phyloP scores from a whole-genome alignment of 2,797 vertebrate species.

The Dallia pectoralis region DNA sequence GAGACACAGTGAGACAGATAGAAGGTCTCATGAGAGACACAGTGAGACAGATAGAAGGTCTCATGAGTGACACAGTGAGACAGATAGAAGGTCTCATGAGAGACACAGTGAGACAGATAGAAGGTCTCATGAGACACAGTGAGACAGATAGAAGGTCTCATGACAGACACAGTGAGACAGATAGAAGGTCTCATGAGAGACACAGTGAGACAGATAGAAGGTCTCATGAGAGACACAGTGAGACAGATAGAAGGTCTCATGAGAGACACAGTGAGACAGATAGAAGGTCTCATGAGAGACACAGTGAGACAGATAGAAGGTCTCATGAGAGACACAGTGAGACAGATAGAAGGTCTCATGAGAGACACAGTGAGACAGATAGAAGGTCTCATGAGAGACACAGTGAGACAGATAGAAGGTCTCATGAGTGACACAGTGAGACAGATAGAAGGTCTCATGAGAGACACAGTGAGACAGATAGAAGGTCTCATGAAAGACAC shows the following conservation, averaged over 20 bases:
- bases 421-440: slow-evolving; percentile 11
- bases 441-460: slow-evolving; percentile 41
- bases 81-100: slow-evolving; percentile 16
- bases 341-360: slow-evolving; percentile 23
- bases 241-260: slow-evolving; percentile 12
- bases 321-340: slow-evolving; percentile 23
- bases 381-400: slow-evolving; percentile 8
- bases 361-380: slow-evolving; percentile 28
- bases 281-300: slow-evolving; percentile 8
- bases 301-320: too few relatives aligned
- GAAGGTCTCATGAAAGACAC: slow-evolving; percentile 6
- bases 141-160: slow-evolving; percentile 26
- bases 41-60: slow-evolving; percentile 25
- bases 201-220: slow-evolving; percentile 29
- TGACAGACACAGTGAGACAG: too few relatives aligned
- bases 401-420: slow-evolving; percentile 15
- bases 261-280: slow-evolving; percentile 28
- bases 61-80: too few relatives aligned
- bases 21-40: slow-evolving; percentile 7
- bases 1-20: slow-evolving; percentile 26
- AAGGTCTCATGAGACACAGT: neutral
- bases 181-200: slow-evolving; percentile 17
- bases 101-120: slow-evolving; percentile 27
- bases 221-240: neutral
- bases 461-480: slow-evolving; percentile 30